phyloP scores from a whole-genome alignment of 2,113 vertebrate species.

The Stegastes partitus region DNA sequence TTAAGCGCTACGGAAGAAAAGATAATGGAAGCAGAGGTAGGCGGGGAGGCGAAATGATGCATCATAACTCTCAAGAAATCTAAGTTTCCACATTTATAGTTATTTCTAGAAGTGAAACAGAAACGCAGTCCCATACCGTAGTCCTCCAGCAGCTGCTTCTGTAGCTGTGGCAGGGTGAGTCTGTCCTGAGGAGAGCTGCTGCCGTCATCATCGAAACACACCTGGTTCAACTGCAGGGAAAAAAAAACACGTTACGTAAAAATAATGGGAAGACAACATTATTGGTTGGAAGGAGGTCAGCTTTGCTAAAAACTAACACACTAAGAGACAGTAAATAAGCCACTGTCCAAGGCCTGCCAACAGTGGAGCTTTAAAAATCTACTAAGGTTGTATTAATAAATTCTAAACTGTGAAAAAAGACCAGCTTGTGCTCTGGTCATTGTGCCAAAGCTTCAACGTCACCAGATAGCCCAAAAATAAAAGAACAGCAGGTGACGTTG shows the following conservation, averaged over 20 bases:
- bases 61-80: not conserved
- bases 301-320: too few relatives aligned
- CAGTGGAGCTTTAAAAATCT: too few relatives aligned
- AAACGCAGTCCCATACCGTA: constrained; percentile 88
- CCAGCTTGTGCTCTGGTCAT: not conserved
- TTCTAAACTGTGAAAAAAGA: not conserved
- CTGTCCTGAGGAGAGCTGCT: constrained; percentile 93
- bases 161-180: constrained; percentile 93
- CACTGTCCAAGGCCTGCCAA: too few relatives aligned
- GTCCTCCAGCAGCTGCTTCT: constrained; percentile 97
- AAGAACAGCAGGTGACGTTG: not conserved
- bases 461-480: not conserved
- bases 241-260: constrained; percentile 8
- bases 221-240: constrained; percentile 91
- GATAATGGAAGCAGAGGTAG: not conserved
- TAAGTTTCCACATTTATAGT: not conserved
- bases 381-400: not conserved
- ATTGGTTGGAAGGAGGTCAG: too few relatives aligned
- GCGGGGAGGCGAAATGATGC: not conserved
- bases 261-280: not conserved
- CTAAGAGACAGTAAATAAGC: too few relatives aligned
- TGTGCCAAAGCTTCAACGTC: not conserved
- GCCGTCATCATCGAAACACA: constrained; percentile 94
- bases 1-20: not conserved
- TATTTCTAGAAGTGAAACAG: not conserved